Evolutionary conservation across 1,140 invertebrate genomes (phyloP).

Genomic region (Neocloeon triangulifer): DNA sequence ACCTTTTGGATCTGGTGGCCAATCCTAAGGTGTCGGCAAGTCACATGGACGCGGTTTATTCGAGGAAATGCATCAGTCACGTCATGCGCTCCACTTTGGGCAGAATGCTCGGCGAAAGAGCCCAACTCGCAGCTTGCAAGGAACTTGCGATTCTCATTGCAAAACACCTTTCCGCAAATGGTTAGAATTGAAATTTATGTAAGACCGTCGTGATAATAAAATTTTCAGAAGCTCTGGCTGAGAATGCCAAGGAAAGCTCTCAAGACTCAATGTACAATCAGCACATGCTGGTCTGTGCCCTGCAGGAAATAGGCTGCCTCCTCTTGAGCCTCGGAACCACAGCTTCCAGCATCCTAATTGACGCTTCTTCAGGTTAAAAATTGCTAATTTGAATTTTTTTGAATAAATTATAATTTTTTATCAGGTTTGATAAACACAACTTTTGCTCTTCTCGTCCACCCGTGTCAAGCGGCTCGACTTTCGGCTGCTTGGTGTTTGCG

Average conservation of each 20-base stretch:
- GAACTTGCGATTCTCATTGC: conserved; percentile 80
- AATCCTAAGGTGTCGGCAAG: conserved; percentile 84
- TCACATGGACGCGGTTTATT: conserved; percentile 94
- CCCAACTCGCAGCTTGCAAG: conserved; percentile 84
- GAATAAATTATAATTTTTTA: conserved; percentile 5
- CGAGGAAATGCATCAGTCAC: conserved; percentile 90
- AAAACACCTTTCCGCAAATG: conserved; percentile 85
- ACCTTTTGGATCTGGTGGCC: conserved; percentile 78
- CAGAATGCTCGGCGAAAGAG: conserved; percentile 85
- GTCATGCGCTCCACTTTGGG: conserved; percentile 80
- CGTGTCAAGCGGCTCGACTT: conserved; percentile 71
- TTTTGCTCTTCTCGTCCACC: conserved; percentile 71
- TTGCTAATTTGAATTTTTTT: not conserved
- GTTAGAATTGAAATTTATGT: too few species aligned
- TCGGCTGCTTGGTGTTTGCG: conserved; percentile 87
- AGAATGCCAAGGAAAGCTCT: conserved; percentile 65
- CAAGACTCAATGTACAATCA: conserved; percentile 82
- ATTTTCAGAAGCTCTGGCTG: conserved; percentile 53
- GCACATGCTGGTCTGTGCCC: conserved; percentile 77
- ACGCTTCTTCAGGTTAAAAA: conserved; percentile 52
- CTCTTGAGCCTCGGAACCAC: conserved; percentile 78
- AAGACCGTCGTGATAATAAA: too few species aligned
- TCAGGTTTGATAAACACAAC: conserved; percentile 29
- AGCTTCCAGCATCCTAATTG: conserved; percentile 64
- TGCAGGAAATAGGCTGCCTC: conserved; percentile 75